Percentiles rank a stretch among this genome's conserved stretches.
These are phyloP conservation scores for Harpagoxenus sublaevis DNA, from an alignment of 2,888 invertebrate genomes.

Conservation along the genomic window DNA sequence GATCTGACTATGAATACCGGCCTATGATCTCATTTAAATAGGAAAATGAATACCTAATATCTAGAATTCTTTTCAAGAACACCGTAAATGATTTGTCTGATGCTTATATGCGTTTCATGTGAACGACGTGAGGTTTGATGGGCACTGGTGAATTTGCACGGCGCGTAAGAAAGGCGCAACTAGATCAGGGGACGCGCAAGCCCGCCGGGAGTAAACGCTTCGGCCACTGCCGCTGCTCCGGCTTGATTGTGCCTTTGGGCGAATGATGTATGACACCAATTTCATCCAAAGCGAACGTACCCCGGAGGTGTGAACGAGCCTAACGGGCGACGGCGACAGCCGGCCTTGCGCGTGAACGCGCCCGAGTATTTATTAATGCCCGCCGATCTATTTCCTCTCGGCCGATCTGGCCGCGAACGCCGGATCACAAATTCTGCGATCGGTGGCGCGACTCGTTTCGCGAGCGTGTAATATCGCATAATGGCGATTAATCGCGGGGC, in stretches of 20 bases:
- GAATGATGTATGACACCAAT: slow-evolving; percentile 76
- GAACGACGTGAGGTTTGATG: neutral
- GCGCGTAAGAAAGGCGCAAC: neutral
- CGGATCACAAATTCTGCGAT: slow-evolving; percentile 66
- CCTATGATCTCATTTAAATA: neutral
- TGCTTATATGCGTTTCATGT: no score
- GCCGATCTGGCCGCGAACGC: slow-evolving; percentile 11
- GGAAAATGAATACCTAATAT: neutral
- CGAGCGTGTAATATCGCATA: slow-evolving; percentile 75
- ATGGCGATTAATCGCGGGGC: slow-evolving; percentile 76
- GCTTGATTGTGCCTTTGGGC: slow-evolving; percentile 75
- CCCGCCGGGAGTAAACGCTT: slow-evolving; percentile 9
- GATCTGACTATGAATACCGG: no score
- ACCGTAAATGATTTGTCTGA: neutral
- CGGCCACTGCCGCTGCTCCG: slow-evolving; percentile 18
- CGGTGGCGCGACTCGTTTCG: slow-evolving; percentile 70
- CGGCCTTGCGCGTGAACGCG: slow-evolving; percentile 72
- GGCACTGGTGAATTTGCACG: slow-evolving; percentile 46
- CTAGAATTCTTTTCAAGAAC: neutral
- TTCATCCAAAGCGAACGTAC: slow-evolving; percentile 76
- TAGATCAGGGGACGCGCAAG: slow-evolving; percentile 34
- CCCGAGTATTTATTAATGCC: slow-evolving; percentile 75
- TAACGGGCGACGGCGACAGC: slow-evolving; percentile 67
- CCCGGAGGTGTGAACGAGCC: slow-evolving; percentile 74
- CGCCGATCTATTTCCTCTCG: slow-evolving; percentile 51